A percentile compares a stretch with the other conserved stretches of the same genome.
phyloP scores from a whole-genome alignment of 2,888 invertebrate species.

The Metopia argyrocephala region DNA sequence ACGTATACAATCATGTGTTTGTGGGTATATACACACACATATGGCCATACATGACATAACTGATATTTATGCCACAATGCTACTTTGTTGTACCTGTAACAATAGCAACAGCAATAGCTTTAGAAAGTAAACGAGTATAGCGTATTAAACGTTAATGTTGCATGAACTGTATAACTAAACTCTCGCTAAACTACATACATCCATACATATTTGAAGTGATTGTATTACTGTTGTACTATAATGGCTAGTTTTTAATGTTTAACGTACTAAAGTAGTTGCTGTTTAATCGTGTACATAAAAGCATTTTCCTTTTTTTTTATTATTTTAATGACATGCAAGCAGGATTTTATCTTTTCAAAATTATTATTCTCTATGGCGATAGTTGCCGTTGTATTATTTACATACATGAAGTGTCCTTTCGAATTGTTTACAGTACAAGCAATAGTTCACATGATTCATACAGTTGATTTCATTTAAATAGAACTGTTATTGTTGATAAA shows the following conservation, averaged over 20 bases:
- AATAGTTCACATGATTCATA: too few relatives aligned
- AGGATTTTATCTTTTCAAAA: slow-evolving; percentile 13
- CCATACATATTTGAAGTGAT: slow-evolving; percentile 40
- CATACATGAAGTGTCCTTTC: neutral
- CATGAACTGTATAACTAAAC: slow-evolving; percentile 12
- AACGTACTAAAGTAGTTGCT: neutral
- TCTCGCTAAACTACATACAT: neutral
- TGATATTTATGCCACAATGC: too few relatives aligned
- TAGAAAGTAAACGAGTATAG: neutral
- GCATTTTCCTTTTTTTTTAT: neutral
- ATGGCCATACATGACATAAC: neutral
- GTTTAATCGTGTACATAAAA: slow-evolving; percentile 3
- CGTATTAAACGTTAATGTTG: slow-evolving; percentile 25
- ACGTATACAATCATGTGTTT: too few relatives aligned
- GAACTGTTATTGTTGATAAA: too few relatives aligned
- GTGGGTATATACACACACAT: neutral
- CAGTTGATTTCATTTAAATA: too few relatives aligned
- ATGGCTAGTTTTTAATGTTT: slow-evolving; percentile 5
- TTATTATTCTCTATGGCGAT: slow-evolving; percentile 1
- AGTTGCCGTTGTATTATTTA: neutral
- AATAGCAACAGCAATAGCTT: neutral
- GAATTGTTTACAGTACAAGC: neutral
- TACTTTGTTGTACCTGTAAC: neutral
- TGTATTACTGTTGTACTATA: slow-evolving; percentile 19
- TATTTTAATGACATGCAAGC: slow-evolving; percentile 28